Percentiles rank a stretch among this genome's conserved stretches.
Evolutionary conservation across 37 sponge, comb jelly and placozoan species (phyloP).

Genomic region (Cladorhizidae sp.): DNA sequence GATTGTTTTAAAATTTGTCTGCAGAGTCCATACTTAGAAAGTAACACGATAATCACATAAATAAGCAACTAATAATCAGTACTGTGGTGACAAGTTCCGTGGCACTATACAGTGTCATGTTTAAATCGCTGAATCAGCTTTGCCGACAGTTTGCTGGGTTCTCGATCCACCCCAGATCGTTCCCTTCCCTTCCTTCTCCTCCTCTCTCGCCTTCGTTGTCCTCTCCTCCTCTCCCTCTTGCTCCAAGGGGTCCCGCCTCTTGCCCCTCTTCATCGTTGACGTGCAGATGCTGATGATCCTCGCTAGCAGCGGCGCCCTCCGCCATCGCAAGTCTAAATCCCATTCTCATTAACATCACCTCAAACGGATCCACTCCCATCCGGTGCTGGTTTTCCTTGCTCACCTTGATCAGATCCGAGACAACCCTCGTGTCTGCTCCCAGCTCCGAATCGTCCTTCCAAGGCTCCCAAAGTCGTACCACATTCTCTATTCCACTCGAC

Average conservation of each 20-base stretch:
- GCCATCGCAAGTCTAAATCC: slow-evolving; percentile 33
- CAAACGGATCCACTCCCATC: slow-evolving; percentile 78
- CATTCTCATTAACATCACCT: slow-evolving; percentile 85
- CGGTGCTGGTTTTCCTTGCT: slow-evolving; percentile 64
- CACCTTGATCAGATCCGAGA: slow-evolving; percentile 20
- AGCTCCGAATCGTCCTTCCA: not conserved
- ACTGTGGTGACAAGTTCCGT: too few relatives aligned
- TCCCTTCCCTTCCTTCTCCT: not conserved
- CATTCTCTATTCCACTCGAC: slow-evolving; percentile 86
- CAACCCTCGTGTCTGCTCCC: not conserved
- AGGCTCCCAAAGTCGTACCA: slow-evolving; percentile 84
- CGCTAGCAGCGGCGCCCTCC: not conserved
- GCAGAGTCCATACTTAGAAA: too few relatives aligned
- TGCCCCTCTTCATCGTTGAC: not conserved
- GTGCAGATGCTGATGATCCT: not conserved
- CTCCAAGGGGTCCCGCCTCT: not conserved
- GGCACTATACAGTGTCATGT: too few relatives aligned
- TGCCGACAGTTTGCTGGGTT: slow-evolving; percentile 37
- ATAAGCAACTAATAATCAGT: too few relatives aligned
- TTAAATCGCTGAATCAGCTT: too few relatives aligned
- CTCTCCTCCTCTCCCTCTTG: not conserved
- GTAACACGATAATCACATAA: too few relatives aligned
- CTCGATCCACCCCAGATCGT: slow-evolving; percentile 16
- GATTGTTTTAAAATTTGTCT: too few relatives aligned
- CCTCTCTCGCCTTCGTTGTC: not conserved